Evolutionary conservation across 2,113 vertebrate species (phyloP).

Genomic region (Chrysemys picta): DNA sequence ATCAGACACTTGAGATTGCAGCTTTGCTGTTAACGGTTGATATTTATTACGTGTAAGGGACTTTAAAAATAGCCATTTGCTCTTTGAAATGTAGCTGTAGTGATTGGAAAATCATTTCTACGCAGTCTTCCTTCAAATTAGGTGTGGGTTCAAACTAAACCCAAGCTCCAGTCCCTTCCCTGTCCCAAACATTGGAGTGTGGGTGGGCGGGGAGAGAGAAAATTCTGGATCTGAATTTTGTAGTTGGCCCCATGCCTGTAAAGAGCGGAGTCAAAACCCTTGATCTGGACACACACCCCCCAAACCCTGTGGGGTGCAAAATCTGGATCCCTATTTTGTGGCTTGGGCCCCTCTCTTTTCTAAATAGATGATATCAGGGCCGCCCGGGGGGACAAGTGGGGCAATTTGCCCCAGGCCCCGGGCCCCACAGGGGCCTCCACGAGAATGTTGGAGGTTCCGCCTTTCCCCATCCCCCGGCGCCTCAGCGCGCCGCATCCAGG

Average conservation of each 20-base stretch:
- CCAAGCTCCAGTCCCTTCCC: background rate
- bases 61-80: background rate
- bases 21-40: background rate
- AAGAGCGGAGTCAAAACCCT: background rate
- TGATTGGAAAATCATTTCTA: background rate
- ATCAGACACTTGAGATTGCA: background rate
- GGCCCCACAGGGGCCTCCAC: no score
- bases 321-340: background rate
- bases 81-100: background rate
- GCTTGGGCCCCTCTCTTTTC: no score
- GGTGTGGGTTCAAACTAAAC: background rate
- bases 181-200: background rate
- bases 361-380: background rate
- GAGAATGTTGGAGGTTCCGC: no score
- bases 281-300: background rate
- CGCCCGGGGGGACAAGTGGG: no score
- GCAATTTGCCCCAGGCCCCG: no score
- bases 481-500: no score
- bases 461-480: no score
- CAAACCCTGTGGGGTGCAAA: background rate
- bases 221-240: background rate
- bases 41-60: background rate
- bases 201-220: background rate
- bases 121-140: background rate
- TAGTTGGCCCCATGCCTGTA: background rate